These are phyloP conservation scores for Amazona ochrocephala DNA, from an alignment of 2,797 vertebrate species.

Conservation along the genomic window DNA sequence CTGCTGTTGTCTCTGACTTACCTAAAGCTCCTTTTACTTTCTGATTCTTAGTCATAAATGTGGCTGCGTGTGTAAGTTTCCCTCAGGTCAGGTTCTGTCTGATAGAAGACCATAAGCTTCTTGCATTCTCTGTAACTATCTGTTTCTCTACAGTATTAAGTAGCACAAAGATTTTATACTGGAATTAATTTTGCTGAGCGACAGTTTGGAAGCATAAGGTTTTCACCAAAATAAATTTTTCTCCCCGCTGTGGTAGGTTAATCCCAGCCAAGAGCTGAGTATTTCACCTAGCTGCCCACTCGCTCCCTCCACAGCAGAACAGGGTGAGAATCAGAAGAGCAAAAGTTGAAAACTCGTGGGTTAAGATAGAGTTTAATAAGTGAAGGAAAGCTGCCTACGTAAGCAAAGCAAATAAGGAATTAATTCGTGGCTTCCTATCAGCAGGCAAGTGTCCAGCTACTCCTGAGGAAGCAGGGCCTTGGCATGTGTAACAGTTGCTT, in stretches of 20 bases:
- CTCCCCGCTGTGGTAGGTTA: rapidly evolving
- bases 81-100: neutral
- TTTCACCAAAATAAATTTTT: neutral
- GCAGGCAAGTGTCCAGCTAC: neutral
- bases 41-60: neutral
- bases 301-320: neutral
- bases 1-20: neutral
- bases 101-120: neutral
- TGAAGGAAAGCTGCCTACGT: rapidly evolving
- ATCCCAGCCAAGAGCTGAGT: neutral
- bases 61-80: neutral
- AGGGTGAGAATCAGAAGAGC: neutral
- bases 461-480: neutral
- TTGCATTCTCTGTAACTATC: neutral
- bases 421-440: neutral
- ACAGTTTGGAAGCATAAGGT: neutral
- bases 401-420: neutral
- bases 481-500: neutral
- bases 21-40: neutral
- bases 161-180: neutral
- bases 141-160: neutral
- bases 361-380: neutral
- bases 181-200: neutral
- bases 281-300: neutral
- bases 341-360: neutral